A percentile compares a stretch with the other conserved stretches of the same genome.
These are phyloP conservation scores for Nothobranchius furzeri DNA, from an alignment of 2,113 vertebrate genomes.

Conservation along the genomic window DNA sequence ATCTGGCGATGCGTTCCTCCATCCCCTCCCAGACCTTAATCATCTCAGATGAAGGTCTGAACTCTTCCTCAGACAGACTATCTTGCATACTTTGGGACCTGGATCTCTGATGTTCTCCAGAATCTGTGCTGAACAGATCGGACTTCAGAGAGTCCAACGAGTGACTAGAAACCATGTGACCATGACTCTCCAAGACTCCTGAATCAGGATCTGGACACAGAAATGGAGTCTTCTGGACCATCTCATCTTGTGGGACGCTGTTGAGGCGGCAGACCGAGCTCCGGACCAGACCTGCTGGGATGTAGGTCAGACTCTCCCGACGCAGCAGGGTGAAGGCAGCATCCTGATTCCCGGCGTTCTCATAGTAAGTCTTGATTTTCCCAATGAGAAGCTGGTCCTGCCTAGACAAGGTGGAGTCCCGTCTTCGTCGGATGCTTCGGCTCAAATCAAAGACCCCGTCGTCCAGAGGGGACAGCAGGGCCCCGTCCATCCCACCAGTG, in stretches of 20 bases:
- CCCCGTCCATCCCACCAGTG: constrained; percentile 27
- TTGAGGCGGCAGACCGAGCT: constrained; percentile 87
- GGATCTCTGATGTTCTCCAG: constrained; percentile 16
- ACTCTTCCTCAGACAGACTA: constrained; percentile 66
- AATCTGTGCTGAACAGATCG: constrained; percentile 15
- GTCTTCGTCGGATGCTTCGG: constrained; percentile 49
- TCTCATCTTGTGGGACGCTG: constrained; percentile 71
- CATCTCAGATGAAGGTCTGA: constrained; percentile 83
- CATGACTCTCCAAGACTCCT: neutral
- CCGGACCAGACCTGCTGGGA: constrained; percentile 89
- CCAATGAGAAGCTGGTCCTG: constrained; percentile 87
- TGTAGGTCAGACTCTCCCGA: constrained; percentile 91
- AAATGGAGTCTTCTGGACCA: neutral
- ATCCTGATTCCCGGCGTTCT: constrained; percentile 80
- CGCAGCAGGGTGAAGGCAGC: constrained; percentile 82
- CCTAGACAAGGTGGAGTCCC: constrained; percentile 82
- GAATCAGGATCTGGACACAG: neutral
- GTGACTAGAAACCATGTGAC: constrained; percentile 9
- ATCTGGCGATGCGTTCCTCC: constrained; percentile 66
- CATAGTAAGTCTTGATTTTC: constrained; percentile 92
- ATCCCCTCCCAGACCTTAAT: constrained; percentile 84
- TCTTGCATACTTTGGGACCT: constrained; percentile 23
- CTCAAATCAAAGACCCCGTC: constrained; percentile 60
- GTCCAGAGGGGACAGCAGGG: constrained; percentile 49
- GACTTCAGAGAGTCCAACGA: constrained; percentile 32